Base-by-base conservation (phyloP, 2,113 vertebrate species). In the Fukomys damarensis region DNA sequence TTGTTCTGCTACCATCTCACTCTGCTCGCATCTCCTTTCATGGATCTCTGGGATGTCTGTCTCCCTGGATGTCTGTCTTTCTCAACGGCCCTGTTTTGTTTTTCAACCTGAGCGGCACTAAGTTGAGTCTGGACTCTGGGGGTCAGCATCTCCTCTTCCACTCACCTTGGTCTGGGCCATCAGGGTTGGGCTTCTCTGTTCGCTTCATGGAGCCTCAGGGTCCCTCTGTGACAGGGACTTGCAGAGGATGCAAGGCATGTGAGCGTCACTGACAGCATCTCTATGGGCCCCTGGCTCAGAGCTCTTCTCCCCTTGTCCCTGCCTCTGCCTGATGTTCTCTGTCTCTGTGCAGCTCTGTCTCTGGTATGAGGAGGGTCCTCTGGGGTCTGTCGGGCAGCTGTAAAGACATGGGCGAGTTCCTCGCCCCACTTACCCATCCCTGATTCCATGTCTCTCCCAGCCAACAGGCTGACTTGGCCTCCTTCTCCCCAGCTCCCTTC, bases 1-100 rank as follows among this genome's bases (percentile, higher is more conserved):
- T 96, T 97, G 95, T 81, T 98, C 98, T 93, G 97, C 97, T 66
- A 98, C 98, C 82, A 96, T 96, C 35, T 5, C 2, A 5, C 56
- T 59, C 68, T 56, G 5, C 41, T 92, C 38, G 20, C 38, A 3
- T 90, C 61, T 87, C 61, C 35, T 63, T 66, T 56, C 56, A 0
- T 17, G 72, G 7, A 14, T 14, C 77, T 85, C 74, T 56, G 56
- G 12, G 56, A 46, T 26, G 5, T 63, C 83, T 68, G 0, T 49
- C 84, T 92, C 61, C 38, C 66, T 61, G 66, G 52, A 90, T 13
- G 46, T 59, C 54, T 86, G 52, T 59, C 84, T 91, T 63, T 92
- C 88, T 84, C 46, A 41, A 2, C 32, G n/a, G 32, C 38, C 65
- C 46, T 24, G 3, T 14, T 66, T 56, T 3, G 66, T 35, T 97